A percentile compares a stretch with the other conserved stretches of the same genome.
Evolutionary conservation across 2,888 invertebrate genomes (phyloP).

Genomic region (Phyto melanocephala): DNA sequence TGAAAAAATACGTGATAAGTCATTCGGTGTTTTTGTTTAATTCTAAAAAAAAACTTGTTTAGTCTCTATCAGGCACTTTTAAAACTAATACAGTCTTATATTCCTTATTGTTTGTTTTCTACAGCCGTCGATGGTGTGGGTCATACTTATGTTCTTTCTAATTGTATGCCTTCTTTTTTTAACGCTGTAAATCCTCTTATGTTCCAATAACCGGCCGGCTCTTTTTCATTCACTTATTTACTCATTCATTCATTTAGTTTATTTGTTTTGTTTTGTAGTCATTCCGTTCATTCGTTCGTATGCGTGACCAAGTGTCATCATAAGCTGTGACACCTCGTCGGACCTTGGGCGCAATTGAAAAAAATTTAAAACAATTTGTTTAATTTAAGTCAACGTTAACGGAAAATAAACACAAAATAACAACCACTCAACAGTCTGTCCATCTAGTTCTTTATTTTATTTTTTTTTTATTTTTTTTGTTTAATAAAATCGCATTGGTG

Average conservation of each 20-base stretch:
- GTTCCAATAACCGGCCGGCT: slow-evolving; percentile 48
- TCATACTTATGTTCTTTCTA: background rate
- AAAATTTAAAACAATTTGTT: slow-evolving; percentile 43
- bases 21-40: too few species aligned
- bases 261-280: background rate
- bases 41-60: too few species aligned
- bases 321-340: slow-evolving; percentile 41
- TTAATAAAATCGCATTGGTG: slow-evolving; percentile 5
- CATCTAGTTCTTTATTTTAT: background rate
- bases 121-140: too few species aligned
- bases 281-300: background rate
- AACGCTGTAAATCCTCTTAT: slow-evolving; percentile 20
- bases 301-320: slow-evolving; percentile 54
- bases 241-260: background rate
- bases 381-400: slow-evolving; percentile 25
- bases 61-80: too few species aligned
- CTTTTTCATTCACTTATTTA: background rate
- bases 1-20: too few species aligned
- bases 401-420: slow-evolving; percentile 16
- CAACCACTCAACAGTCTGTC: background rate
- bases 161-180: background rate
- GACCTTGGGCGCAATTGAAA: slow-evolving; percentile 66
- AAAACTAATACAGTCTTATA: background rate
- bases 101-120: background rate
- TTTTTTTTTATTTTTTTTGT: too few species aligned